These are phyloP conservation scores for Teleogryllus occipitalis DNA, from an alignment of 1,140 invertebrate species.

Conservation along the genomic window DNA sequence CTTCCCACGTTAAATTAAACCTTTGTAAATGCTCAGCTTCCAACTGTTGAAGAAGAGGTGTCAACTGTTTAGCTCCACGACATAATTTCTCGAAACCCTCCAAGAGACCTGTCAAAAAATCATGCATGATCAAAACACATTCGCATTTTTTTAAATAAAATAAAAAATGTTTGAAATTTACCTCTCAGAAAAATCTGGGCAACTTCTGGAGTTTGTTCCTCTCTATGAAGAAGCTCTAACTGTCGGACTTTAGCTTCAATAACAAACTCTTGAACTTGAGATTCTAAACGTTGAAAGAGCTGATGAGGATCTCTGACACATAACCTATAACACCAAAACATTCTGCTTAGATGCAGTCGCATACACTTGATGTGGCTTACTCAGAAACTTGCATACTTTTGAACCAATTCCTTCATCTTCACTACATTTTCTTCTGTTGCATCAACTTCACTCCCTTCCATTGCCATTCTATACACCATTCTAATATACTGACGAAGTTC, in stretches of 20 bases:
- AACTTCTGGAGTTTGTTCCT: constrained; percentile 40
- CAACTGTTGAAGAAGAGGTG: constrained; percentile 46
- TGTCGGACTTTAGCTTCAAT: constrained; percentile 53
- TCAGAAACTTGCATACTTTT: constrained; percentile 13
- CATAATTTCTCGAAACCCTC: constrained; percentile 53
- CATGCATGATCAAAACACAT: background rate
- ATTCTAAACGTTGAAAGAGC: constrained; percentile 50
- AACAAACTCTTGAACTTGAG: constrained; percentile 53
- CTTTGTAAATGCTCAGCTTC: constrained; percentile 46
- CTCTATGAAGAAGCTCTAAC: constrained; percentile 41
- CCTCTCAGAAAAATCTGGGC: constrained; percentile 44
- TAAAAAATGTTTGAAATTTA: constrained; percentile 24
- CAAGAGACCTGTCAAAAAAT: constrained; percentile 39
- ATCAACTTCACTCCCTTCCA: constrained; percentile 29
- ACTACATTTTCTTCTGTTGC: constrained; percentile 14
- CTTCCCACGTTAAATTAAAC: constrained; percentile 53
- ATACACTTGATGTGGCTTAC: too few species aligned
- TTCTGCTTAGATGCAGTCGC: too few species aligned
- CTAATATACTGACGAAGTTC: constrained; percentile 44
- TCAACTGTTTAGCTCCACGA: constrained; percentile 43
- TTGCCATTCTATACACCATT: constrained; percentile 39
- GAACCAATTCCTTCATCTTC: constrained; percentile 20
- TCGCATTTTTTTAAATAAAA: background rate
- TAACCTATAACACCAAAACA: constrained; percentile 39
- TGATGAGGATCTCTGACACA: constrained; percentile 51